Conservation (phyloP, 2,888 invertebrate genomes). For the Platycheirus rosarum region DNA sequence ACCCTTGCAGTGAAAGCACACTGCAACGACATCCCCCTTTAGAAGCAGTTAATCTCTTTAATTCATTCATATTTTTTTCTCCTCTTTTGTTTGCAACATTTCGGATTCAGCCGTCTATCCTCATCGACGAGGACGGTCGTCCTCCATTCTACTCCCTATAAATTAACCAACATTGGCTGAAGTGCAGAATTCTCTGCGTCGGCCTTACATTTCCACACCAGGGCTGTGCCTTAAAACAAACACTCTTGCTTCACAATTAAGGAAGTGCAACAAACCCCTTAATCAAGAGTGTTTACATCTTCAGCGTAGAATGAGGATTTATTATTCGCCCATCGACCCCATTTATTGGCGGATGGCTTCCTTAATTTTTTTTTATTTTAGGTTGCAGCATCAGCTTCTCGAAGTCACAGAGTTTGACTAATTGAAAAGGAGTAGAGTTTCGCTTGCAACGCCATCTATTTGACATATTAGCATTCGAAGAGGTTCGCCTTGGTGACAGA, state of each 20-base stretch:
- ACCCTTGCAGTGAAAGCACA: neutral
- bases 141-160: conserved; percentile 33
- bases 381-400: conserved; percentile 18
- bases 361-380: neutral
- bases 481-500: neutral
- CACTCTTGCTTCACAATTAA: conserved; percentile 12
- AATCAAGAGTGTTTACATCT: conserved; percentile 66
- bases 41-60: conserved; percentile 17
- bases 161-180: conserved; percentile 39
- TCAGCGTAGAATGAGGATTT: conserved; percentile 62
- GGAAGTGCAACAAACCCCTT: conserved; percentile 59
- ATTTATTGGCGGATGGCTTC: conserved; percentile 38
- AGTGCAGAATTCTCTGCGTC: conserved; percentile 17
- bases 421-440: conserved; percentile 16
- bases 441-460: neutral
- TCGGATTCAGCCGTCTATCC: too few relatives aligned
- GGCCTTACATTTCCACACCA: neutral
- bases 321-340: conserved; percentile 66
- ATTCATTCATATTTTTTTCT: conserved; percentile 1
- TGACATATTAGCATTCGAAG: conserved; percentile 1
- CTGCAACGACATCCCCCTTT: conserved; percentile 7
- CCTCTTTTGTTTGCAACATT: conserved; percentile 7
- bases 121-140: conserved; percentile 7
- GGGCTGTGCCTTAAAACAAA: neutral
- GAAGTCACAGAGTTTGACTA: conserved; percentile 24